phyloP scores from a whole-genome alignment of 2,888 invertebrate species.

The Meloe dianella region DNA sequence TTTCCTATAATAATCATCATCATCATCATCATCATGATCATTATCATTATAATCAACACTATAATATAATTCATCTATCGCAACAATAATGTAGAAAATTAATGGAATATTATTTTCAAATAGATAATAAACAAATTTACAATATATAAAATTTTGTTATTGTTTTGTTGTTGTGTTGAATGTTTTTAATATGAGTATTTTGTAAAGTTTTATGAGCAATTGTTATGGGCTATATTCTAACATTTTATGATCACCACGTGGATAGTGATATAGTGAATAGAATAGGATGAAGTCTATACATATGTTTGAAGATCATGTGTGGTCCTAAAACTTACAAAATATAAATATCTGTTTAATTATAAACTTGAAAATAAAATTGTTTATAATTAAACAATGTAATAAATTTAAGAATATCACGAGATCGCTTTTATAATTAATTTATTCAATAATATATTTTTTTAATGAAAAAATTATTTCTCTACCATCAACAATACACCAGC shows the following conservation, averaged over 20 bases:
- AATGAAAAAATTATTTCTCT: not conserved
- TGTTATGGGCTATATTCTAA: constrained; percentile 29
- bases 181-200: constrained; percentile 24
- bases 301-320: constrained; percentile 1
- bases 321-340: not conserved
- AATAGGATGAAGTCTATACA: not conserved
- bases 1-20: constrained; percentile 14
- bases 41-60: not conserved
- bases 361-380: constrained; percentile 4
- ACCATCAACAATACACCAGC: not conserved
- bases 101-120: not conserved
- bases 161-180: constrained; percentile 19
- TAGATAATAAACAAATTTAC: constrained; percentile 3
- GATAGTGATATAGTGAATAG: constrained; percentile 26
- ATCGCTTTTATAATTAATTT: too few species aligned
- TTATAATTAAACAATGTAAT: constrained; percentile 6
- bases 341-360: not conserved
- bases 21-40: not conserved
- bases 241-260: constrained; percentile 31
- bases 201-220: constrained; percentile 25
- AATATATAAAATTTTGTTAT: constrained; percentile 7
- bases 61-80: not conserved
- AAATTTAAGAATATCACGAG: not conserved
- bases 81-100: not conserved
- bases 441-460: too few species aligned